Evolutionary conservation across 2,113 vertebrate species (phyloP).

Genomic region (Urocynchramus pylzowi): DNA sequence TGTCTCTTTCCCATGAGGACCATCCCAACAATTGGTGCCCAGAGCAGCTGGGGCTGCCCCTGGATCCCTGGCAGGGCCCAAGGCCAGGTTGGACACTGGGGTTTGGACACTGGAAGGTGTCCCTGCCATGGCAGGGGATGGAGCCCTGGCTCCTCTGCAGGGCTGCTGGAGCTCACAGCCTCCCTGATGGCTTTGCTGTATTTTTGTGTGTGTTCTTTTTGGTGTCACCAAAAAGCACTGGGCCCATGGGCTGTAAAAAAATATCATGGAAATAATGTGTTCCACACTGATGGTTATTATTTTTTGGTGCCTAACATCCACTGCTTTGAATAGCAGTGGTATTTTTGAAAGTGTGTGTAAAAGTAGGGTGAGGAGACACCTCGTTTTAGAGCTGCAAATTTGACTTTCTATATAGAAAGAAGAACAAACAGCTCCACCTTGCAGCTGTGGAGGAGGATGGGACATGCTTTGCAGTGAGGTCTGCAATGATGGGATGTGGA

Average conservation of each 20-base stretch:
- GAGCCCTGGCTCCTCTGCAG: not conserved
- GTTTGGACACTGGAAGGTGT: not conserved
- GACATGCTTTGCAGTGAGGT: not conserved
- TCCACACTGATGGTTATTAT: not conserved
- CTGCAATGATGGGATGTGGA: not conserved
- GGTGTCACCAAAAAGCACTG: not conserved
- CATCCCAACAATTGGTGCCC: not conserved
- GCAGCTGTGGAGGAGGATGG: not conserved
- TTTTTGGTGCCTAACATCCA: not conserved
- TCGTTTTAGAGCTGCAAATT: not conserved
- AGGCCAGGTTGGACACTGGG: not conserved
- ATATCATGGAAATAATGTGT: not conserved
- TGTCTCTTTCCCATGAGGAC: not conserved
- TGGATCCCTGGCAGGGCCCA: not conserved
- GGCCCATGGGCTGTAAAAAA: not conserved
- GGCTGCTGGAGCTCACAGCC: not conserved
- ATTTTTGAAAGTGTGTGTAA: not conserved
- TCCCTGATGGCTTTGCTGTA: not conserved
- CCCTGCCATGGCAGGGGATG: not conserved
- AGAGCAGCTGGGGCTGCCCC: not conserved
- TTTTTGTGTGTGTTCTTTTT: not conserved
- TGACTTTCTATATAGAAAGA: not conserved
- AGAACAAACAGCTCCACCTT: not conserved
- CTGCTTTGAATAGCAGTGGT: not conserved
- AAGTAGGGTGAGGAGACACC: not conserved